phyloP scores from a whole-genome alignment of 2,888 invertebrate genomes.

The Drosophila maculinotata region DNA sequence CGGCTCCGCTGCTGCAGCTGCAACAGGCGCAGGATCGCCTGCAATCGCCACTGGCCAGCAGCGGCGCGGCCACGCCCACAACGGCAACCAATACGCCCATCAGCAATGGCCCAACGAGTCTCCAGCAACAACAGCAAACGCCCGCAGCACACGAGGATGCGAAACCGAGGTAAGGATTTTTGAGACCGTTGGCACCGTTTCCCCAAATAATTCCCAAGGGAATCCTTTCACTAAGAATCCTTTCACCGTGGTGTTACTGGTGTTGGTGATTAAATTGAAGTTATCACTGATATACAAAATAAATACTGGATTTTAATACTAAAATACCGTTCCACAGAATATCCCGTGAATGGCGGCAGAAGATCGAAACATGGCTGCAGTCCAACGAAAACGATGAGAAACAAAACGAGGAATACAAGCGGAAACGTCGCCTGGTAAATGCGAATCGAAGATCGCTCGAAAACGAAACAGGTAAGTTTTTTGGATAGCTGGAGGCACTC shows the following conservation, averaged over 20 bases:
- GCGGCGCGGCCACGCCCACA: constrained; percentile 63
- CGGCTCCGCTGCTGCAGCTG: constrained; percentile 86
- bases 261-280: no score
- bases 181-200: constrained; percentile 26
- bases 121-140: constrained; percentile 65
- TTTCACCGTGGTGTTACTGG: no score
- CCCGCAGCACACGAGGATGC: constrained; percentile 84
- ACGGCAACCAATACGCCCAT: constrained; percentile 54
- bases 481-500: neutral
- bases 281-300: constrained; percentile 2
- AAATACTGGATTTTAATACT: no score
- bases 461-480: constrained; percentile 90
- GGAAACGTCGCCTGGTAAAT: constrained; percentile 88
- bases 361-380: constrained; percentile 96
- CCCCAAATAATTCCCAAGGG: constrained; percentile 1
- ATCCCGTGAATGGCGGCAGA: constrained; percentile 93
- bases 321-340: constrained; percentile 58
- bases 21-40: constrained; percentile 85
- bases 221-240: neutral
- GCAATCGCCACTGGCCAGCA: constrained; percentile 80
- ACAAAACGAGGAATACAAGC: constrained; percentile 89
- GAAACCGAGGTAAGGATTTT: constrained; percentile 86
- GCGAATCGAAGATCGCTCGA: constrained; percentile 91
- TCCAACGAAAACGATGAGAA: constrained; percentile 93
- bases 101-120: constrained; percentile 47